These are phyloP conservation scores for Ophioderma brevispina DNA, from an alignment of 35 echinoderm and acorn worm genomes.

Conservation along the genomic window DNA sequence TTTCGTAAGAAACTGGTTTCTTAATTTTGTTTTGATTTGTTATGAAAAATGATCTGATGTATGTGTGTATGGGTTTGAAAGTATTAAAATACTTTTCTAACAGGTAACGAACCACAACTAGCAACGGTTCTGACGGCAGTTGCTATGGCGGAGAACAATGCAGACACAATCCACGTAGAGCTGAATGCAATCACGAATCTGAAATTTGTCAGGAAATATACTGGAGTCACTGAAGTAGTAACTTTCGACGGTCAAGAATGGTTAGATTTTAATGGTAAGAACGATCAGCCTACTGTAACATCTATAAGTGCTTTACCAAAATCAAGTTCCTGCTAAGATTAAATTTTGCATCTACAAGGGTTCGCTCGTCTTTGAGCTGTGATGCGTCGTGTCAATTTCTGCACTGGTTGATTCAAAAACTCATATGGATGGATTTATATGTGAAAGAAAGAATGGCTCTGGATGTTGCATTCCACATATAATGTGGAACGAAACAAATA, in stretches of 20 bases:
- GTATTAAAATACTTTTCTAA: not conserved
- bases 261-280: not conserved
- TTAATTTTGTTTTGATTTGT: not conserved
- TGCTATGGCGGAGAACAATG: constrained; percentile 78
- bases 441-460: too few relatives aligned
- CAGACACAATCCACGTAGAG: too few relatives aligned
- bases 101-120: not conserved
- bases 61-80: not conserved
- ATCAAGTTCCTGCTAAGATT: too few relatives aligned
- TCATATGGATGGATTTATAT: too few relatives aligned
- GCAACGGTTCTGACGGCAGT: constrained; percentile 72
- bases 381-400: too few relatives aligned
- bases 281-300: too few relatives aligned
- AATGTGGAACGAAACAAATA: too few relatives aligned
- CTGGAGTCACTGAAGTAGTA: not conserved
- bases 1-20: not conserved
- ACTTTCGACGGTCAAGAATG: not conserved
- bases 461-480: too few relatives aligned
- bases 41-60: not conserved
- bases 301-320: too few relatives aligned
- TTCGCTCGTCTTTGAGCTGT: too few relatives aligned
- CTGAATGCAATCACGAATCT: not conserved
- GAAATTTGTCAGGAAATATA: not conserved
- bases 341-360: too few relatives aligned
- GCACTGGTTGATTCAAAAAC: too few relatives aligned